Evolutionary conservation across 2,797 vertebrate genomes (phyloP).

Genomic region (Ambastaia sidthimunki): DNA sequence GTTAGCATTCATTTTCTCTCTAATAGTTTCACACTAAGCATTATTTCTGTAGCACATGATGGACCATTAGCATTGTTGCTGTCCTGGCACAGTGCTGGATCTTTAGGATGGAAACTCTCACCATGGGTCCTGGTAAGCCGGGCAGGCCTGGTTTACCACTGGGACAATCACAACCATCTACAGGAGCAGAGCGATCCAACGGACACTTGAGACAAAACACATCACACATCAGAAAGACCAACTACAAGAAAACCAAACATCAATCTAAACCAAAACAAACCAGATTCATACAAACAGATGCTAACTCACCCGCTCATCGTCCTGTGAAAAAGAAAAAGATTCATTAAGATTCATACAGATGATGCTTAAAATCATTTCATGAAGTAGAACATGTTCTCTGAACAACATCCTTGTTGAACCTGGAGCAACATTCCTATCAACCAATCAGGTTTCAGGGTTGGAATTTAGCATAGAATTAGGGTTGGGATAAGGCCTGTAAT

Average conservation of each 20-base stretch:
- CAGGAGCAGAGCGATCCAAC: conserved; percentile 56
- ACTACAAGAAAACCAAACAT: not conserved
- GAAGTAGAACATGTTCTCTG: not conserved
- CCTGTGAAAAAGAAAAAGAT: conserved; percentile 58
- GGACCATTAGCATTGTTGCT: too few species aligned
- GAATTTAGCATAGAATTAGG: not conserved
- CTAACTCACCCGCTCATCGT: conserved; percentile 70
- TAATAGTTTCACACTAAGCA: too few species aligned
- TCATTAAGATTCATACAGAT: conserved; percentile 13
- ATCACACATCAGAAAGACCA: not conserved
- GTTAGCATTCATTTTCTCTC: too few species aligned
- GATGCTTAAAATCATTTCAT: not conserved
- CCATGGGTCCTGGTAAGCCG: conserved; percentile 68
- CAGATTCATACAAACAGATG: not conserved
- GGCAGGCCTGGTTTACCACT: conserved; percentile 66
- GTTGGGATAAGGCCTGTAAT: not conserved
- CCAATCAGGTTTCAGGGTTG: not conserved
- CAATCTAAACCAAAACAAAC: not conserved
- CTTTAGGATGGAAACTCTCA: conserved; percentile 31
- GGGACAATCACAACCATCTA: conserved; percentile 64
- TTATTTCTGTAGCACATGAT: too few species aligned
- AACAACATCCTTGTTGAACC: not conserved
- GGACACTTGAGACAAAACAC: conserved; percentile 63
- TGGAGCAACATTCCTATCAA: not conserved
- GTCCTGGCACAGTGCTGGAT: too few species aligned